Base-by-base conservation (phyloP, 2,888 invertebrate species). In the Nudaria mundana region DNA sequence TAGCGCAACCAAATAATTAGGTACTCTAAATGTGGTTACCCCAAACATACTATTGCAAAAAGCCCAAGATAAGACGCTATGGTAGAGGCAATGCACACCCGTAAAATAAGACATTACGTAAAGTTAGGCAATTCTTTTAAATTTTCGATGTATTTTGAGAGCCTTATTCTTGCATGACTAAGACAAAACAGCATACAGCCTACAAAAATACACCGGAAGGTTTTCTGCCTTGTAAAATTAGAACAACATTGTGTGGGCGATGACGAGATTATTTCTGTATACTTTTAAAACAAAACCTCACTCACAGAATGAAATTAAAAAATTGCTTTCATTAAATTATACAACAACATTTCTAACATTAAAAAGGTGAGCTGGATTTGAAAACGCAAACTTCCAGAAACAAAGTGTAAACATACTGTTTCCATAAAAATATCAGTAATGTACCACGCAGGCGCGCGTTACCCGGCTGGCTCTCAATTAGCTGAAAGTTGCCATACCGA, bases 391-490 rank as follows among this genome's bases (percentile, higher is more conserved):
- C 36, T 22, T 38, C 51, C 46, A 48, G 44, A 59, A 59, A 61
- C 59, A 66, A 63, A 53, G 40, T 57, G 46, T 43, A 44, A 58
- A 50, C 57, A 57, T 61, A 53, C 52, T 55, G 55, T 56, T 64
- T 50, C 48, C 42, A 43, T 43, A 52, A 47, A 51, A 56, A 48
- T 56, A 48, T 48, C 49, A 44, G 30, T 34, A 13, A 1, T 0
- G 11, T 3, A 46, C 7, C n/a, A 43, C 66, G 55, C 63, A 62
- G 40, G 66, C 63, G 66, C 52, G 57, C 28, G 36, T 48, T 47
- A 30, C 49, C 56, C 52, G 56, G 56, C 52, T 48, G 46, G 43
- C 48, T 52, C 47, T 40, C 45, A 50, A 48, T 58, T 52, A 49
- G 31, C 42, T 30, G 16, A 23, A 36, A 33, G 54, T 59, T 61